Base-by-base conservation (phyloP, 2,113 vertebrate species). In the Jacana jacana region DNA sequence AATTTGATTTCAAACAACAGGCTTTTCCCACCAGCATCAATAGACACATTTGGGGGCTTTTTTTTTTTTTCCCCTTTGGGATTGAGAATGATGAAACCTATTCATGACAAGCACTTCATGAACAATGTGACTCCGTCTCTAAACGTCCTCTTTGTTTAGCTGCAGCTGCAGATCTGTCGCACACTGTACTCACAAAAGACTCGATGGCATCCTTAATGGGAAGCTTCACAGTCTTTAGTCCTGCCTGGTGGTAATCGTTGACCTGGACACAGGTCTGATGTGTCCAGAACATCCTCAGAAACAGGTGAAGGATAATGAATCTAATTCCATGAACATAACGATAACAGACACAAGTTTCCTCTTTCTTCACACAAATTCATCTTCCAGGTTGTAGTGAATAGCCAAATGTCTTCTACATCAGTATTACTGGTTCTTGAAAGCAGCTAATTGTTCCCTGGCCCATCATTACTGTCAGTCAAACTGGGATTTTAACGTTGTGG, bases 281-380 rank as follows among this genome's bases (percentile, higher is more conserved):
- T 87, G 86, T 57, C n/a, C n/a, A n/a, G n/a, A n/a, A n/a, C n/a
- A n/a, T 95, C 81, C 57, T 81, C 81, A 88, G 63, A 86, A 90
- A 33, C 4, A 3, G 0, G 39, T 8, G 51, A 39, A 77, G 27
- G 51, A 61, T 57, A 76, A 90, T n/a, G 35, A 86, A 60, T 55
- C 65, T 44, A 55, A 57, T 52, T 96, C 55, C 58, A 55, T 6
- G 22, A 42, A 33, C 9, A 11, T 3, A 40, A 17, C 18, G 64
- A 35, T 63, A 66, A 20, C 13, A 25, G 31, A 69, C 37, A 81
- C 42, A 23, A 5, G 12, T 70, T 66, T 93, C 86, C 44, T 58
- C 20, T 28, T 28, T 64, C 66, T 66, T 91, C 18, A 79, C n/a
- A 10, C 23, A 49, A 40, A 28, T 80, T 48, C 48, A 0, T 18